A percentile compares a stretch with the other conserved stretches of the same genome.
Evolutionary conservation across 2,113 vertebrate genomes (phyloP).

Genomic region (Equus przewalskii): DNA sequence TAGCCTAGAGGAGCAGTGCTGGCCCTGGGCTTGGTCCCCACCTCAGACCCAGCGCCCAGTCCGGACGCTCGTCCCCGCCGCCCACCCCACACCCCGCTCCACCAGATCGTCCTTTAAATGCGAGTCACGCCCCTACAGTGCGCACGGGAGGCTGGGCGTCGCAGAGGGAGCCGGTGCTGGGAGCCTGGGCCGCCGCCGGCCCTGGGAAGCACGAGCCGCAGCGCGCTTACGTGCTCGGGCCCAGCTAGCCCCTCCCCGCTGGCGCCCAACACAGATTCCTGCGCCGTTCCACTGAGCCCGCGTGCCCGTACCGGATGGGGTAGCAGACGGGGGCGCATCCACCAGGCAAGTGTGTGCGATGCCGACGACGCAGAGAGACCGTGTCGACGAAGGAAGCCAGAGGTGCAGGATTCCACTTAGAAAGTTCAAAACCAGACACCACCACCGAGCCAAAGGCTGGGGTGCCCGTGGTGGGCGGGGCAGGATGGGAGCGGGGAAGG

Average conservation of each 20-base stretch:
- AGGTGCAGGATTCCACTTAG: not conserved
- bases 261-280: not conserved
- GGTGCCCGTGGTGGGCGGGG: not conserved
- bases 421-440: not conserved
- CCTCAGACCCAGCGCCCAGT: not conserved
- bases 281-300: not conserved
- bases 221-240: too few species aligned
- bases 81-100: too few species aligned
- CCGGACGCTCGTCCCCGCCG: not conserved
- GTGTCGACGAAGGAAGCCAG: not conserved
- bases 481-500: not conserved
- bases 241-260: rapidly evolving
- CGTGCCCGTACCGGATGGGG: not conserved
- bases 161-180: too few species aligned
- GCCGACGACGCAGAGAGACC: not conserved
- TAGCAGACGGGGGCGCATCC: rapidly evolving
- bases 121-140: rapidly evolving
- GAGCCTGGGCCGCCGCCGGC: not conserved
- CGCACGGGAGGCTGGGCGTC: not conserved
- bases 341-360: too few species aligned
- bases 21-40: not conserved
- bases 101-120: too few species aligned
- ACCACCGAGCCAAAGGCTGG: not conserved
- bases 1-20: not conserved
- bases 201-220: not conserved